Percentiles rank a stretch among this genome's conserved stretches.
phyloP scores from a whole-genome alignment of 2,113 vertebrate species.

The Calyptomena viridis region DNA sequence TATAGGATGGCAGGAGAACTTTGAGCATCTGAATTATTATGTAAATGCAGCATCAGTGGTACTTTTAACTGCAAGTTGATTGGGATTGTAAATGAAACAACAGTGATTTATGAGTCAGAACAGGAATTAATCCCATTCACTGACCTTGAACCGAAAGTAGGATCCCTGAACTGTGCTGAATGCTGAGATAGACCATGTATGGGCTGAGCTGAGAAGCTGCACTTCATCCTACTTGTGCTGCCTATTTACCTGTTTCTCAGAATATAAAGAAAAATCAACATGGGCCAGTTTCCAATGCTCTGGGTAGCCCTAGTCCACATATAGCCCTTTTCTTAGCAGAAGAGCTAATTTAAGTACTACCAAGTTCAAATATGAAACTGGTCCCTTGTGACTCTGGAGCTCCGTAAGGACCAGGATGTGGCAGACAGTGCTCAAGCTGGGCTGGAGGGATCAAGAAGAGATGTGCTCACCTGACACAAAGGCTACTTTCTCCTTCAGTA shows the following conservation, averaged over 20 bases:
- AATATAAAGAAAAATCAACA: background rate
- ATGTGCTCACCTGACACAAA: slow-evolving; percentile 93
- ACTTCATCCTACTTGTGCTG: background rate
- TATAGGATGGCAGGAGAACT: background rate
- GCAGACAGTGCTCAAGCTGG: background rate
- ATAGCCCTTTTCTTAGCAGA: background rate
- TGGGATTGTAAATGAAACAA: background rate
- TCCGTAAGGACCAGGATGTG: background rate
- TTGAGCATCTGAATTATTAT: background rate
- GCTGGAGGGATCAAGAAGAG: background rate
- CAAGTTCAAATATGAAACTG: background rate
- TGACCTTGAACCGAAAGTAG: background rate
- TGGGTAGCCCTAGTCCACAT: background rate
- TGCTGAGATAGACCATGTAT: background rate
- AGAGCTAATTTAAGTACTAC: background rate
- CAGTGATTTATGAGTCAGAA: background rate
- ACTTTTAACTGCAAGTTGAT: slow-evolving; percentile 3
- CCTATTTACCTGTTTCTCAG: background rate
- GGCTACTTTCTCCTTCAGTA: slow-evolving; percentile 97
- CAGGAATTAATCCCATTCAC: background rate
- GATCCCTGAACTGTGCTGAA: background rate
- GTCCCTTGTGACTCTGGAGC: background rate
- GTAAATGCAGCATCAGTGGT: background rate
- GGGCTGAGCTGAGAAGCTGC: background rate
- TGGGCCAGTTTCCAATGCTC: background rate